A percentile compares a stretch with the other conserved stretches of the same genome.
phyloP scores from a whole-genome alignment of 2,113 vertebrate species.

The Urocynchramus pylzowi region DNA sequence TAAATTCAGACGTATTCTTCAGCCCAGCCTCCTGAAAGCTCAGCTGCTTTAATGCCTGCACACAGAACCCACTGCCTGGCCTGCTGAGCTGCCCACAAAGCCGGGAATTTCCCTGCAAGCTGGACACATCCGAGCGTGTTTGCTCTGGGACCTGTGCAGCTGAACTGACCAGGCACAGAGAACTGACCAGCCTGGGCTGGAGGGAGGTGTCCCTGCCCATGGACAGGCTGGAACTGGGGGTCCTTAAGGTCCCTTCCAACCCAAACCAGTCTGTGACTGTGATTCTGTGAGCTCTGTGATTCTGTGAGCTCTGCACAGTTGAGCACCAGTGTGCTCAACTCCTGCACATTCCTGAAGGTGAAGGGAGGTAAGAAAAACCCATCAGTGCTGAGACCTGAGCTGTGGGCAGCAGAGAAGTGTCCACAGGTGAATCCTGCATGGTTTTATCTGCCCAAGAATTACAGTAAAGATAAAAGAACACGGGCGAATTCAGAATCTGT shows the following conservation, averaged over 20 bases:
- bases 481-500: not conserved
- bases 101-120: not conserved
- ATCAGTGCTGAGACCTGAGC: not conserved
- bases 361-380: not conserved
- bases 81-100: not conserved
- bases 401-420: not conserved
- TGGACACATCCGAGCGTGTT: rapidly evolving
- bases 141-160: not conserved
- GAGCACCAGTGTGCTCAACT: not conserved
- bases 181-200: not conserved
- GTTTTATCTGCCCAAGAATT: not conserved
- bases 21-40: not conserved
- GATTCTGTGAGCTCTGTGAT: no score
- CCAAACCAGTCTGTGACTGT: not conserved
- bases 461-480: not conserved
- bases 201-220: not conserved
- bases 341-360: not conserved
- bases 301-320: not conserved
- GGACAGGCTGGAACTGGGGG: not conserved
- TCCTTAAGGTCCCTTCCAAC: not conserved
- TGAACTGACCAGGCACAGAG: not conserved
- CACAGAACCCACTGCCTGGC: not conserved
- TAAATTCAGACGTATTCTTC: not conserved
- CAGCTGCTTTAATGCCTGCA: not conserved
- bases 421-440: not conserved